Evolutionary conservation across 2,888 invertebrate genomes (phyloP).

Genomic region (Apomyelois bistriatella): DNA sequence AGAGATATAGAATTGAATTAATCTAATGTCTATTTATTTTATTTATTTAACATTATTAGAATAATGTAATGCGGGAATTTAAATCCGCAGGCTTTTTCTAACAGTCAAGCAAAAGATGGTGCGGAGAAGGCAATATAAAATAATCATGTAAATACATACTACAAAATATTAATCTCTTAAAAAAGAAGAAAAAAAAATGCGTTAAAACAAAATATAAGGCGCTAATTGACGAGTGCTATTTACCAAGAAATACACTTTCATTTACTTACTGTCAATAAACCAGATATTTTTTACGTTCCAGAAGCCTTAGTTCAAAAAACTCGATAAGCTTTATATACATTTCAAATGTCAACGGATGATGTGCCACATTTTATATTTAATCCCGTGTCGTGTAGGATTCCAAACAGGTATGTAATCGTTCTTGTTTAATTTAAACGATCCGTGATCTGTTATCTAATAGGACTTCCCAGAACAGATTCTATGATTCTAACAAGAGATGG

Average conservation of each 20-base stretch:
- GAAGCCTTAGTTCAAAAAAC: not conserved
- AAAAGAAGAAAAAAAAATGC: too few relatives aligned
- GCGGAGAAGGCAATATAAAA: too few relatives aligned
- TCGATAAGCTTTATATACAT: constrained; percentile 1
- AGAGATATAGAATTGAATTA: too few relatives aligned
- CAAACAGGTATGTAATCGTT: constrained; percentile 40
- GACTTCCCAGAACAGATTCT: constrained; percentile 60
- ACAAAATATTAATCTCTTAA: too few relatives aligned
- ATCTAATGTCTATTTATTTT: too few relatives aligned
- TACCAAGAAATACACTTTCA: constrained; percentile 12
- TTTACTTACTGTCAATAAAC: not conserved
- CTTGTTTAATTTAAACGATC: constrained; percentile 59
- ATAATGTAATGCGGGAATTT: too few relatives aligned
- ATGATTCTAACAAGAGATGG: constrained; percentile 48
- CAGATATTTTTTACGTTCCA: constrained; percentile 8
- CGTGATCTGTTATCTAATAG: constrained; percentile 70
- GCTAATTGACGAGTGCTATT: constrained; percentile 9
- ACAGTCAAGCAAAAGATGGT: too few relatives aligned
- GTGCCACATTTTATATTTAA: constrained; percentile 25
- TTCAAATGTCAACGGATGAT: constrained; percentile 13
- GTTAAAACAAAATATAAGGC: too few relatives aligned
- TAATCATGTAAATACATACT: too few relatives aligned
- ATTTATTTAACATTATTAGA: too few relatives aligned
- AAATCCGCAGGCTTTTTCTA: too few relatives aligned
- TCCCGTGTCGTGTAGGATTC: constrained; percentile 30